A percentile compares a stretch with the other conserved stretches of the same genome.
Conservation (phyloP, 2,888 invertebrate species). For the Nudaria mundana region DNA sequence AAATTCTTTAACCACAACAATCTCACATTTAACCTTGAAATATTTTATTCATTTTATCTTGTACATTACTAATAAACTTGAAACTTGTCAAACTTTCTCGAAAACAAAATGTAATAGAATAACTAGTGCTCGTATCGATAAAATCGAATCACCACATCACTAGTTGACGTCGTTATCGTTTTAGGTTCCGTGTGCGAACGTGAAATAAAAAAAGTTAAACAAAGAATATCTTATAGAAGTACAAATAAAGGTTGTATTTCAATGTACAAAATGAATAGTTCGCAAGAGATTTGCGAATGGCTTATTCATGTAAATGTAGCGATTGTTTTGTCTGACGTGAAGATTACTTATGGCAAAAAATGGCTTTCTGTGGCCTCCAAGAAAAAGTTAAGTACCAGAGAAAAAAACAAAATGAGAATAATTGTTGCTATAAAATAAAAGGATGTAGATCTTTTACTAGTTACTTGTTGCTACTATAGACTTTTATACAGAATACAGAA, state of each 20-base stretch:
- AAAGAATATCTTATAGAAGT: constrained; percentile 18
- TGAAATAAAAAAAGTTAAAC: constrained; percentile 25
- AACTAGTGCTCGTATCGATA: constrained; percentile 24
- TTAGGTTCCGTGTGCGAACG: constrained; percentile 47
- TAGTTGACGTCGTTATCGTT: constrained; percentile 50
- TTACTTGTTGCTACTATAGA: no score
- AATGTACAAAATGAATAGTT: constrained; percentile 3
- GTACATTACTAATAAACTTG: neutral
- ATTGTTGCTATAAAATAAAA: neutral
- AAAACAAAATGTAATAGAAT: neutral
- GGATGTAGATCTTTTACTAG: neutral
- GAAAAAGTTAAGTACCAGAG: neutral
- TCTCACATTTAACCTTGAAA: constrained; percentile 3
- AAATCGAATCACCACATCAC: constrained; percentile 35
- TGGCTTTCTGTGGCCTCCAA: neutral
- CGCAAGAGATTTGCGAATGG: constrained; percentile 15
- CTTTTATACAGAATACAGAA: no score
- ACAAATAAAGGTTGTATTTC: constrained; percentile 27
- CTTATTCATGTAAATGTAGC: constrained; percentile 17
- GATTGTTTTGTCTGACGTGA: constrained; percentile 6
- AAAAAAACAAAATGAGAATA: neutral
- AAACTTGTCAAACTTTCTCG: constrained; percentile 9
- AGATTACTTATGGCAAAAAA: constrained; percentile 4
- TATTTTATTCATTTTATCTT: constrained; percentile 4
- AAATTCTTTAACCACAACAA: no score